Base-by-base conservation (phyloP, 2,797 vertebrate species). In the Euthynnus affinis region DNA sequence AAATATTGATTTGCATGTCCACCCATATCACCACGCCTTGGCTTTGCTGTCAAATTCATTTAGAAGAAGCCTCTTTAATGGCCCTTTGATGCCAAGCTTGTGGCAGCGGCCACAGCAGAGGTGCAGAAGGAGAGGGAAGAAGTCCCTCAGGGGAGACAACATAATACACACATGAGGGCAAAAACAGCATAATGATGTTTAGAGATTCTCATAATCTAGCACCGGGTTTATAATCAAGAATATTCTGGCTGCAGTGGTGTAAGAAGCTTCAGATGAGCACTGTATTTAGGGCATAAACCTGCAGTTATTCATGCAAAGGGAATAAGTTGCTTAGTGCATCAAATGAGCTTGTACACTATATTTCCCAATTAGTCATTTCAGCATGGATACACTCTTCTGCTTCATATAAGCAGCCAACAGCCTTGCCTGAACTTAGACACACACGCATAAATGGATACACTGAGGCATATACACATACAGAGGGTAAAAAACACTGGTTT, bases 1-100 rank as follows among this genome's bases (percentile, higher is more conserved):
- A 95, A 94, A 95, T 95, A 95, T 95, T 94, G 95, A 95, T 95
- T 95, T 91, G 87, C 91, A 91, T 92, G 92, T 95, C 94, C 91
- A 89, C 84, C 92, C 89, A 75, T 86, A 92, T 94, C 91, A 93
- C 90, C 87, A 88, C 71, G 87, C 90, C 88, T 85, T 76, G 87
- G 84, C 91, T 91, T 89, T 64, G 81, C 92, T 95, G 93, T 94
- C 94, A 91, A 78, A 84, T 92, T 91, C 85, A 88, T 94, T 95
- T 94, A 94, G 83, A 87, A 71, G 87, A 76, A 72, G 80, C 70
- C 71, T 71, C 73, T 80, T 91, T 88, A 89, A 91, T 86, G 79
- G 87, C 71, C 77, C 73, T 91, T 90, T 89, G 87, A 91, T 88
- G 89, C 89, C 87, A 88, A 78, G 85, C 80, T 79, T 78, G 80